These are phyloP conservation scores for Zootermopsis nevadensis DNA, from an alignment of 2,888 invertebrate species.

Conservation along the genomic window DNA sequence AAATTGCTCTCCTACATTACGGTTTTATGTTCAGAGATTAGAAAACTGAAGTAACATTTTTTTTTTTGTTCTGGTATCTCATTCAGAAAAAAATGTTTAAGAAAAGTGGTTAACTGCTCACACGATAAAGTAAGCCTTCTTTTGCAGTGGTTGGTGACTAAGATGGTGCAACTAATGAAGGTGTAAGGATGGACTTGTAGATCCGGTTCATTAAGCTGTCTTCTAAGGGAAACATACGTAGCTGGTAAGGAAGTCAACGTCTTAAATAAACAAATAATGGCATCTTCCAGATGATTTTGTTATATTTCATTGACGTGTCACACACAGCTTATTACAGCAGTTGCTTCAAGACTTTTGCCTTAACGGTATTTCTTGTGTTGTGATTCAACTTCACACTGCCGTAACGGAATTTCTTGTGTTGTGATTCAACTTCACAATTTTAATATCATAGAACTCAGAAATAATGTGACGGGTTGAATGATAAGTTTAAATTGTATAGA, in stretches of 20 bases:
- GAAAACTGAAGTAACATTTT: too few relatives aligned
- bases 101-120: too few relatives aligned
- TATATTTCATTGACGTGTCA: neutral
- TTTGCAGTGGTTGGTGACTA: conserved; percentile 36
- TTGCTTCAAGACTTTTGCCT: neutral
- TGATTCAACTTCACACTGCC: neutral
- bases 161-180: conserved; percentile 35
- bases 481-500: neutral
- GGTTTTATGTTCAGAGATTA: too few relatives aligned
- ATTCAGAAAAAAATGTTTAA: too few relatives aligned
- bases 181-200: neutral
- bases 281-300: neutral
- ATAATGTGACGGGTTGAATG: neutral
- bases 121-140: neutral
- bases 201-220: neutral
- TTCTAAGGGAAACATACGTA: neutral
- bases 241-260: neutral
- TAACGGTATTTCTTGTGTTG: neutral
- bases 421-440: conserved; percentile 3
- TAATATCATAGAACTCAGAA: neutral
- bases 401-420: too few relatives aligned
- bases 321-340: conserved; percentile 12
- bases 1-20: too few relatives aligned
- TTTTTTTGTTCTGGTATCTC: too few relatives aligned
- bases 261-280: neutral